These are phyloP conservation scores for Marasmarcha lunaedactyla DNA, from an alignment of 2,888 invertebrate genomes.

Conservation along the genomic window DNA sequence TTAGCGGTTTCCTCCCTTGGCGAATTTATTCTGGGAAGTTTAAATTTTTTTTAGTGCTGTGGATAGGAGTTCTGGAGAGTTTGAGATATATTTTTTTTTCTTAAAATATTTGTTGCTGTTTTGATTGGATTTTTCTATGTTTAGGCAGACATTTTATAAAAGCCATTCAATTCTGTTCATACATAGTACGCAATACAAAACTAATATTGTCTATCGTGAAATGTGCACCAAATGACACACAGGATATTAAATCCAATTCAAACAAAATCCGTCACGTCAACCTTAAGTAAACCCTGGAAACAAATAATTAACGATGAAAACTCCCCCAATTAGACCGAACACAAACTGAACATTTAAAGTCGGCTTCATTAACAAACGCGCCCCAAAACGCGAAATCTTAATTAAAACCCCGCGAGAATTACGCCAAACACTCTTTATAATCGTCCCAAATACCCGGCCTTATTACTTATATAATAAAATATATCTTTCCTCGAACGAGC, in stretches of 20 bases:
- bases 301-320: neutral
- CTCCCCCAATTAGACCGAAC: neutral
- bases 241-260: no score
- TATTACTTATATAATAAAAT: neutral
- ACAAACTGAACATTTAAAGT: neutral
- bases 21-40: neutral
- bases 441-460: neutral
- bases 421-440: neutral
- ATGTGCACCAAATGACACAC: no score
- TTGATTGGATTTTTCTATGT: no score
- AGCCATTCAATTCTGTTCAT: no score
- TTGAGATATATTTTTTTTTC: no score
- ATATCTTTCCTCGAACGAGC: neutral
- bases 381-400: neutral
- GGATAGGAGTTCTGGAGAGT: no score
- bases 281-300: no score
- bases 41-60: no score
- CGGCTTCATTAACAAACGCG: neutral
- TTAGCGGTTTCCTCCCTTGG: constrained; percentile 8
- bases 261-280: neutral
- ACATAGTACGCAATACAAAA: no score
- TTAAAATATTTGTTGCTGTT: no score
- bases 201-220: no score
- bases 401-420: constrained; percentile 1
- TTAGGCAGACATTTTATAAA: no score